Percentiles rank a stretch among this genome's conserved stretches.
These are phyloP conservation scores for Pipistrellus pygmaeus DNA, from an alignment of 2,797 vertebrate species.

Conservation along the genomic window DNA sequence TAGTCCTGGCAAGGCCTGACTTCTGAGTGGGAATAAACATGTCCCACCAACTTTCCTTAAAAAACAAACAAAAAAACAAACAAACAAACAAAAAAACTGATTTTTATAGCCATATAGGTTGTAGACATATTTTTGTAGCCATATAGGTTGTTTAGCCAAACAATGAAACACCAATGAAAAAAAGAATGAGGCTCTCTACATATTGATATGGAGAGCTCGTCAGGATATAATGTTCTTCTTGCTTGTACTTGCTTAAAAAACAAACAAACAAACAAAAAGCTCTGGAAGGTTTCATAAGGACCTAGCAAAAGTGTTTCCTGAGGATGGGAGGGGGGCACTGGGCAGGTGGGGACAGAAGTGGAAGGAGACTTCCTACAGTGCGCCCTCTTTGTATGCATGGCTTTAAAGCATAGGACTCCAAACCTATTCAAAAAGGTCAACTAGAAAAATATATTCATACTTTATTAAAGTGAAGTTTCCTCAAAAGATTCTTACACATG, in stretches of 20 bases:
- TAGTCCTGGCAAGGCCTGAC: neutral
- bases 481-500: neutral
- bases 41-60: neutral
- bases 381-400: neutral
- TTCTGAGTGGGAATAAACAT: neutral
- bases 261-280: neutral
- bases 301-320: neutral
- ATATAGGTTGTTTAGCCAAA: neutral
- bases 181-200: neutral
- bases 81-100: neutral
- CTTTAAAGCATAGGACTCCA: neutral
- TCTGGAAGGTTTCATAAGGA: neutral
- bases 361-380: neutral
- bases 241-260: neutral
- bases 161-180: neutral
- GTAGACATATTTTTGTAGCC: neutral
- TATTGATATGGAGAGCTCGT: neutral
- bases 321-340: neutral
- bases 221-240: neutral
- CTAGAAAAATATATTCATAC: neutral
- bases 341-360: neutral
- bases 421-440: neutral
- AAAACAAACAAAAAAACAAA: neutral
- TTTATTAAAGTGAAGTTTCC: neutral
- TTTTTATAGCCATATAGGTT: neutral